Evolutionary conservation across 2,797 vertebrate species (phyloP).

Genomic region (Lutjanus argentimaculatus): DNA sequence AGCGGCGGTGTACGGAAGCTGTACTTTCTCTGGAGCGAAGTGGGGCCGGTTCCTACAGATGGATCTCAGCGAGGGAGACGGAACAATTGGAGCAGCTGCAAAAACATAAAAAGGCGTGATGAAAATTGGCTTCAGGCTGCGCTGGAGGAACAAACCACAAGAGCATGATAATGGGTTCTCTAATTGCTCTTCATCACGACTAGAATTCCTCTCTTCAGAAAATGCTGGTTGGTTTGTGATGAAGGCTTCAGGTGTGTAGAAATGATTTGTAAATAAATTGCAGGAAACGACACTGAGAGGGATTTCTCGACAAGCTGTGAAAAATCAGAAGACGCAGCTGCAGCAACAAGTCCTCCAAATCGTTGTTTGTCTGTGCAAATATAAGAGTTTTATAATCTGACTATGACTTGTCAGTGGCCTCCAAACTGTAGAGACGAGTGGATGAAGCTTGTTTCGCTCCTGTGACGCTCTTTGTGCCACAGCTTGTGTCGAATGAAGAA

Average conservation of each 20-base stretch:
- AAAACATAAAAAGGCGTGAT: background rate
- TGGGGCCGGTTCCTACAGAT: background rate
- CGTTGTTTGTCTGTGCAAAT: too few species aligned
- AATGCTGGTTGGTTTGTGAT: background rate
- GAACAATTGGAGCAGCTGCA: constrained; percentile 4
- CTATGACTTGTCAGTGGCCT: too few species aligned
- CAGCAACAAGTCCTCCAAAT: too few species aligned
- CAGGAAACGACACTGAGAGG: background rate
- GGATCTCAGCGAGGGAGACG: background rate
- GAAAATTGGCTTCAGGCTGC: constrained; percentile 5
- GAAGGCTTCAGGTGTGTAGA: background rate
- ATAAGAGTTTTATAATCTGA: too few species aligned
- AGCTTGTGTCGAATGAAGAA: too few species aligned
- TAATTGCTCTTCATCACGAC: background rate
- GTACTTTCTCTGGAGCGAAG: background rate
- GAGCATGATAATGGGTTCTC: accelerated
- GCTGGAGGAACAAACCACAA: background rate
- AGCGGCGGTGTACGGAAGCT: background rate
- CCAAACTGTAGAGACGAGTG: too few species aligned
- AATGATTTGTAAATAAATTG: background rate
- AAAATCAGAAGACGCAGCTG: background rate
- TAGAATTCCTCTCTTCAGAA: background rate
- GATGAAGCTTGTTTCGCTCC: too few species aligned
- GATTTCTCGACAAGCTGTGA: background rate
- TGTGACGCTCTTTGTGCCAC: too few species aligned